Base-by-base conservation (phyloP, 2,797 vertebrate genomes). In the Ceryle rudis region DNA sequence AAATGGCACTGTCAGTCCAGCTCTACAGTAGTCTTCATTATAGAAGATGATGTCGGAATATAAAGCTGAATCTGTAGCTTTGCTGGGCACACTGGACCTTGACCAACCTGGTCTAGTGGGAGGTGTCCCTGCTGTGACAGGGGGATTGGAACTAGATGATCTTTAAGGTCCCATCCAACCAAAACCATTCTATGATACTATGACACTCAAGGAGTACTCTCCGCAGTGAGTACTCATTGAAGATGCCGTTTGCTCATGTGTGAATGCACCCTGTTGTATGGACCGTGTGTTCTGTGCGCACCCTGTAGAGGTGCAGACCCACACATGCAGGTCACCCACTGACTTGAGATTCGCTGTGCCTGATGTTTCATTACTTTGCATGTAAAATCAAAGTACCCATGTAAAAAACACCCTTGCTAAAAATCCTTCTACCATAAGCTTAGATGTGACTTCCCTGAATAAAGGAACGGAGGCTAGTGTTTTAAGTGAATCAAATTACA, bases 241-340 rank as follows among this genome's bases (percentile, higher is more conserved):
- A 61, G 13, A 33, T 0, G 1, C 11, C 4, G 0, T 25, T 58
- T 44, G 33, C 14, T 31, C 10, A 8, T 6, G 7, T 3, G 20
- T 31, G 62, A 31, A 42, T 77, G 47, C 41, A 44, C 9, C 8
- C 8, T 20, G 5, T 26, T 54, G 13, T 2, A 28, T 0, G 10
- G n/a, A 5, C 39, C 9, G 15, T 1, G 0, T 10, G 17, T 11
- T 1, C 35, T 5, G 17, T 3, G 19, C 8, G 11, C 6, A 15
- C 35, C 1, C 2, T 0, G 2, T 31, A 22, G 41, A 57, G 28
- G 5, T 7, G 11, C 20, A 83, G 74, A 42, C 11, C 2, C 46
- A 22, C 31, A 4, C 2, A 6, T 0, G 0, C 22, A 39, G 17
- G 6, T 58, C 52, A 55, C 5, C 7, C 5, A 1, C 8, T 5